Percentiles rank a stretch among this genome's conserved stretches.
Evolutionary conservation across 2,888 invertebrate species (phyloP).

Genomic region (Endotricha flammealis): DNA sequence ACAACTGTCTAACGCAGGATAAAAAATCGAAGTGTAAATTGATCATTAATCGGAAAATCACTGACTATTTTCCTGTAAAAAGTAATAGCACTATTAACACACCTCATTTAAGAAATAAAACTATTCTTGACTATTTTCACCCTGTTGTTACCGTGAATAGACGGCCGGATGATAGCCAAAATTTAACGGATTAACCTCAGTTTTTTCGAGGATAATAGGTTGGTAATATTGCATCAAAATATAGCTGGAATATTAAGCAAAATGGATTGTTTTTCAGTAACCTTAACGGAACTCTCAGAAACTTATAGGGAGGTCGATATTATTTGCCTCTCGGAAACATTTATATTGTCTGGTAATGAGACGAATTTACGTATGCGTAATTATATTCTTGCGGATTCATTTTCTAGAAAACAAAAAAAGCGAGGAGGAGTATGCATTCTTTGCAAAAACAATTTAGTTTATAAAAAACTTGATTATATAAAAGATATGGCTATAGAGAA

Average conservation of each 20-base stretch:
- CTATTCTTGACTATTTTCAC: neutral
- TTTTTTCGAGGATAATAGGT: neutral
- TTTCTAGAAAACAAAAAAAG: neutral
- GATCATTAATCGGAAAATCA: no score
- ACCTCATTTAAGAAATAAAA: neutral
- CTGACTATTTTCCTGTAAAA: neutral
- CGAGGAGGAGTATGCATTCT: neutral
- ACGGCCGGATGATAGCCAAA: neutral
- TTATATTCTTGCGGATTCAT: neutral
- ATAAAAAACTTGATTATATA: neutral
- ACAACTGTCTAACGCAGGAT: neutral
- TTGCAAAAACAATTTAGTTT: neutral
- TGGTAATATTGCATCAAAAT: neutral
- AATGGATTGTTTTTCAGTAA: neutral
- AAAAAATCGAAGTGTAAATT: no score
- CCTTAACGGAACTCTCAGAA: neutral
- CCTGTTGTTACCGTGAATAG: neutral
- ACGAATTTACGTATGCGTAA: neutral
- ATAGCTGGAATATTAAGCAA: neutral
- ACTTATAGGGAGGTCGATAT: no score
- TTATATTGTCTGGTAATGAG: neutral
- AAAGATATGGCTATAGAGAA: no score
- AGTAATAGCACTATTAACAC: no score
- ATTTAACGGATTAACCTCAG: neutral
- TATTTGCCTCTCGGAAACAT: slow-evolving; percentile 1